phyloP scores from a whole-genome alignment of 2,888 invertebrate genomes.

The Hydropsyche betteni region DNA sequence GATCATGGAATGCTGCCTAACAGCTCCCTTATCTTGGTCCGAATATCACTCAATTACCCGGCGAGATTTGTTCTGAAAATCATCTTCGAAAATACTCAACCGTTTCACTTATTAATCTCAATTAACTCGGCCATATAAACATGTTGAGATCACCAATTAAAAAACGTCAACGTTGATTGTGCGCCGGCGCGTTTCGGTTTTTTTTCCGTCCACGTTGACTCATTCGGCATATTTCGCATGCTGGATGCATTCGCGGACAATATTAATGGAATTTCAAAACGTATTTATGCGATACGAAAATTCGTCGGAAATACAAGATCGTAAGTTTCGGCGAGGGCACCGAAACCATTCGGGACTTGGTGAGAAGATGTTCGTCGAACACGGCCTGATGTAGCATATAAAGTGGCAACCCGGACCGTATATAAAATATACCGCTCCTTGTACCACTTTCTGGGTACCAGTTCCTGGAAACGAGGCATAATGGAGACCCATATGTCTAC shows the following conservation, averaged over 20 bases:
- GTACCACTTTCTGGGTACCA: constrained; percentile 30
- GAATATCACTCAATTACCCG: constrained; percentile 29
- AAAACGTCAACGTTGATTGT: too few species aligned
- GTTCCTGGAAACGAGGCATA: constrained; percentile 32
- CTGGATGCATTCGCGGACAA: too few species aligned
- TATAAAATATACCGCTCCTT: constrained; percentile 33
- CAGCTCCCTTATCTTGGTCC: constrained; percentile 22
- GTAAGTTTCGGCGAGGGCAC: too few species aligned
- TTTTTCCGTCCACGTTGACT: too few species aligned
- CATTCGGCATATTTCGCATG: too few species aligned
- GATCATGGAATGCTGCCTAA: constrained; percentile 28
- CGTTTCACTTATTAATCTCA: neutral
- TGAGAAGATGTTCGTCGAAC: constrained; percentile 19
- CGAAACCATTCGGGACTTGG: too few species aligned
- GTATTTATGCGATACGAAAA: too few species aligned
- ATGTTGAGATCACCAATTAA: too few species aligned
- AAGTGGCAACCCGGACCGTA: constrained; percentile 16
- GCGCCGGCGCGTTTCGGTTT: too few species aligned
- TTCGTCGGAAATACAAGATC: too few species aligned
- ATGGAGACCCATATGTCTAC: constrained; percentile 31
- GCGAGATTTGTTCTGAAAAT: neutral
- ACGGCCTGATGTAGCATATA: constrained; percentile 13
- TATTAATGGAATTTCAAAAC: too few species aligned
- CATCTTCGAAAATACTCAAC: neutral
- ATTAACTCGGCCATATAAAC: too few species aligned